phyloP scores from a whole-genome alignment of 2,113 vertebrate species.

The Paralichthys olivaceus region DNA sequence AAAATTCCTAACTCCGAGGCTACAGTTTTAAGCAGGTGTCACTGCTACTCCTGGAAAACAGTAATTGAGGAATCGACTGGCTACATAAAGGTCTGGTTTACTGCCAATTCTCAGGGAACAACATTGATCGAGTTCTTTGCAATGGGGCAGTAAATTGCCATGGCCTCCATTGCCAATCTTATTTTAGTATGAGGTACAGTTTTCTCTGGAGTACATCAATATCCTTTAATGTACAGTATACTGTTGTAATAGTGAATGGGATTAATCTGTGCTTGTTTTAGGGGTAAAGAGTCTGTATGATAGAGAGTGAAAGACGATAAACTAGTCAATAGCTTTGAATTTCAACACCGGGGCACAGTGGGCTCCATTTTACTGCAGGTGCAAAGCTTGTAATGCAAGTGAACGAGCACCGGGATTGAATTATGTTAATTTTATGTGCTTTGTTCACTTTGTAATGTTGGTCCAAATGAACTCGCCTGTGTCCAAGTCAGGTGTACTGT shows the following conservation, averaged over 20 bases:
- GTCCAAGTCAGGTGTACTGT: background rate
- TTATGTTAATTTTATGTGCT: background rate
- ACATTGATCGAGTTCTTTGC: conserved; percentile 35
- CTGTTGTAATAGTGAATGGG: background rate
- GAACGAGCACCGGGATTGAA: background rate
- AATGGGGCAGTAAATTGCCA: conserved; percentile 31
- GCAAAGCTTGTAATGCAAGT: background rate
- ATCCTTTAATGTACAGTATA: background rate
- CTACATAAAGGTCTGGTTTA: conserved; percentile 25
- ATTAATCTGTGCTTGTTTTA: conserved; percentile 4
- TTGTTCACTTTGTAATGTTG: background rate
- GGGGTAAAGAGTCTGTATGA: background rate
- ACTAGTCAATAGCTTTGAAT: background rate
- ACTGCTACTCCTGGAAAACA: conserved; percentile 18
- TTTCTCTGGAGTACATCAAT: background rate
- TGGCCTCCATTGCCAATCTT: conserved; percentile 25
- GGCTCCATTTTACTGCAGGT: background rate
- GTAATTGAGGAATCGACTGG: conserved; percentile 28
- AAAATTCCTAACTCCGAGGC: background rate
- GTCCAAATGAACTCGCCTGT: background rate
- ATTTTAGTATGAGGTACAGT: background rate
- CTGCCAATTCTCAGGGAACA: conserved; percentile 14
- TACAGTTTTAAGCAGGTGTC: conserved; percentile 2
- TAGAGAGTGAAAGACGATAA: background rate
- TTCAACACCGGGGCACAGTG: background rate